Base-by-base conservation (phyloP, 2,888 invertebrate genomes). In the Drosophila fulvimacula region DNA sequence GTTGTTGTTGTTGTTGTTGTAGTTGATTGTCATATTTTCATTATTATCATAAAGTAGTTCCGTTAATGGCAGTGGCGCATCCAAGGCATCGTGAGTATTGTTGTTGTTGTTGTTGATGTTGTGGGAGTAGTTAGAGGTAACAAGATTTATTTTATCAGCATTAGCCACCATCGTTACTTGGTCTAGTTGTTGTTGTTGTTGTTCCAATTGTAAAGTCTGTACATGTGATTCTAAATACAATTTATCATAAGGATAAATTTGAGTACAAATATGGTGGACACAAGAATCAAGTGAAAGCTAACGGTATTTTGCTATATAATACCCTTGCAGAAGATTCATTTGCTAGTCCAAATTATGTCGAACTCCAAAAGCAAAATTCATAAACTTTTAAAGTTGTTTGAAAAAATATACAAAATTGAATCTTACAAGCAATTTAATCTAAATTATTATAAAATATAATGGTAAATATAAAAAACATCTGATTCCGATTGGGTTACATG, bases 151-250 rank as follows among this genome's bases (percentile, higher is more conserved):
- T 91, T 92, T 92, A 92, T 92, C 92, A 91, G 92, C 90, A 91
- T 92, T 92, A 91, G 91, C 91, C 92, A 92, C 90, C 91, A 92
- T 90, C 92, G 93, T 93, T 91, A 94, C 92, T 91, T 94, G 93
- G 91, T 94, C 93, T 91, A 60, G 58, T 71, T 63, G 75, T 73
- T 61, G 58, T 73, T 60, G 58, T 73, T 63, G 74, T 75, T 73
- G 79, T 90, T 94, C 94, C 93, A 94, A 92, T 91, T 94, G 92
- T 92, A 93, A 93, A 82, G 93, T 93, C 93, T 91, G 93, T 93
- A 91, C 91, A 87, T 92, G 92, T 92, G 92, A 92, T 91, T 91
- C 92, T 92, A 91, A 90, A 91, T 90, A 92, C 89, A 90, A 91
- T 91, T 92, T 91, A 91, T 90, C 91, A 85, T 91, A 90, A 89